These are phyloP conservation scores for Papilio dardanus DNA, from an alignment of 1,140 invertebrate genomes.

Conservation along the genomic window DNA sequence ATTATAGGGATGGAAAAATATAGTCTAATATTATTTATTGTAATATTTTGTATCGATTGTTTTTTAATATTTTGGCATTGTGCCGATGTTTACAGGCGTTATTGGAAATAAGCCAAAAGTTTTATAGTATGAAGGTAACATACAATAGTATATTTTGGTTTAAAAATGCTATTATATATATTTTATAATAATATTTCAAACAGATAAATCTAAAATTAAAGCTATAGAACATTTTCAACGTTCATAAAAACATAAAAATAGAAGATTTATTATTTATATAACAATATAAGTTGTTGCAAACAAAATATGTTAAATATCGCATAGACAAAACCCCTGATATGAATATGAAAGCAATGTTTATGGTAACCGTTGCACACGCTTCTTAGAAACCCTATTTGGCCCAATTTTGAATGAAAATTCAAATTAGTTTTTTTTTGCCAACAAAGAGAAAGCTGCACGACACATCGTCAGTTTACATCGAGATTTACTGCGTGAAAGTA, in stretches of 20 bases:
- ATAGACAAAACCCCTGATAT: conserved; percentile 24
- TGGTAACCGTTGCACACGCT: conserved; percentile 47
- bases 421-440: conserved; percentile 78
- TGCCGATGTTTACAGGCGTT: not conserved
- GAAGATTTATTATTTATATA: not conserved
- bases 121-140: not conserved
- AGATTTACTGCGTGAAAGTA: conserved; percentile 70
- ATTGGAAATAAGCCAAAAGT: not conserved
- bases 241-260: conserved; percentile 20
- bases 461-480: conserved; percentile 57
- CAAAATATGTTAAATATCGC: conserved; percentile 27
- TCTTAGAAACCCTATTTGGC: conserved; percentile 64
- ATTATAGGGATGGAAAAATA: too few species aligned
- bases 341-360: conserved; percentile 35
- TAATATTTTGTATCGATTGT: too few species aligned
- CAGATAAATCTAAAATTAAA: not conserved
- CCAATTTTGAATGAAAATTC: conserved; percentile 78
- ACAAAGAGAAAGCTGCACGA: conserved; percentile 72
- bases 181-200: not conserved
- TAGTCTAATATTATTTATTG: too few species aligned
- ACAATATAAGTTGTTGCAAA: not conserved
- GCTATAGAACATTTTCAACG: not conserved
- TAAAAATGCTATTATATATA: not conserved
- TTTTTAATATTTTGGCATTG: not conserved
- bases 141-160: too few species aligned